phyloP scores from a whole-genome alignment of 2,888 invertebrate species.

The Bombylius major region DNA sequence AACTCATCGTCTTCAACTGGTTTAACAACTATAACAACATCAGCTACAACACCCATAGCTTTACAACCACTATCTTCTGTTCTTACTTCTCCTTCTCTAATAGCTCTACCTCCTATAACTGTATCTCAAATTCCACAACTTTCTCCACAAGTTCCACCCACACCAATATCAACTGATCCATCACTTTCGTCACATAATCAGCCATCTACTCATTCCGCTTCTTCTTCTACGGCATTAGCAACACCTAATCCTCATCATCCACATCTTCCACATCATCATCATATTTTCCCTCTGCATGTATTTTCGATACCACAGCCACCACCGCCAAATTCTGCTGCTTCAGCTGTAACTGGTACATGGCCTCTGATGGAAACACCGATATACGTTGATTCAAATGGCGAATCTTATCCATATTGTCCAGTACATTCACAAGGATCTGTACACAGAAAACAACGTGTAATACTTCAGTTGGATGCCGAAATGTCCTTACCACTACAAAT shows the following conservation, averaged over 20 bases:
- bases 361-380: slow-evolving; percentile 42
- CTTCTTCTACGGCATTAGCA: slow-evolving; percentile 27
- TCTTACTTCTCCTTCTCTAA: not conserved
- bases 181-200: slow-evolving; percentile 8
- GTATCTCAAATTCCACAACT: not conserved
- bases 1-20: not conserved
- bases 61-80: not conserved
- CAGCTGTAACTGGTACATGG: slow-evolving; percentile 33
- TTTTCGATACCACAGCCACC: slow-evolving; percentile 32
- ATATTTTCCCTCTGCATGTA: slow-evolving; percentile 42
- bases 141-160: slow-evolving; percentile 20
- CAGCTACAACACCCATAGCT: not conserved
- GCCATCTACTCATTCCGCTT: not conserved
- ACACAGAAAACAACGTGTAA: slow-evolving; percentile 52
- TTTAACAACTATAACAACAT: not conserved
- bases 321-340: slow-evolving; percentile 31
- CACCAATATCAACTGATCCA: slow-evolving; percentile 18
- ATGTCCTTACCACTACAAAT: slow-evolving; percentile 63
- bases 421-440: slow-evolving; percentile 32
- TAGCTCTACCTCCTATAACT: not conserved
- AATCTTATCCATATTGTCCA: slow-evolving; percentile 39
- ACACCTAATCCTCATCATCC: slow-evolving; percentile 40
- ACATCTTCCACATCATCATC: slow-evolving; percentile 40
- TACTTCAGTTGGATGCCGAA: slow-evolving; percentile 65
- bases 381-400: slow-evolving; percentile 47